Evolutionary conservation across 2,888 invertebrate genomes (phyloP), one percentile per base, ranked within the genome.

Genomic region (Pardosa pseudoannulata): DNA sequence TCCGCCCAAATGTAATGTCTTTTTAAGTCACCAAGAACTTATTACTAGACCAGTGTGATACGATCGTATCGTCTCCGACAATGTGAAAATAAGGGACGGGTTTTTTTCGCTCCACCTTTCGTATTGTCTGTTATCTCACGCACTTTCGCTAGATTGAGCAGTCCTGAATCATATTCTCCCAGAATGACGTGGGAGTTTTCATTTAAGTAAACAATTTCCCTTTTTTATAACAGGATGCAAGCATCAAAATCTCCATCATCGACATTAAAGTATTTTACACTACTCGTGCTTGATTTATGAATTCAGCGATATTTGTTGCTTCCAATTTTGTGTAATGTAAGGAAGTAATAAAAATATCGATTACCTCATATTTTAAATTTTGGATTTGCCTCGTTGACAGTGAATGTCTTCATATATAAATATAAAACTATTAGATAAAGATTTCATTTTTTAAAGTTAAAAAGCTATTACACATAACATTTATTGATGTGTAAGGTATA

Each of bases 11-110:
- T 79, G 76, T 85, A 85, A 85, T 85, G 83, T 85, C 72, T 85
- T 85, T 85, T 85, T 85, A 85, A 85, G 83, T 85, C 78, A 85
- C 72, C 78, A 67, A 72, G 83, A 85, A 79, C 83, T 85, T 85
- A 85, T 85, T 85, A 85, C 78, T 27, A 76, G 71, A 64, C 39
- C 28, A 46, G 75, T 46, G 36, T 46, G 83, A 85, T 78, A 78
- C 36, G 78, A 85, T 85, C 78, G 29, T 76, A 72, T 76, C 76
- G 76, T 71, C 65, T 32, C 23, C 78, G 72, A 78, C 76, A 50
- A 39, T 78, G 62, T 73, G 64, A 50, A 78, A 56, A 46, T 56
- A 65, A 32, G 23, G n/a, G 71, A n/a, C 75, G 78, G n/a, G 65
- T 78, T 46, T 23, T 19, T 32, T 39, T 70, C 39, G 23, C 31